Base-by-base conservation (phyloP, 2,113 vertebrate species). In the Hydrolagus affinis region DNA sequence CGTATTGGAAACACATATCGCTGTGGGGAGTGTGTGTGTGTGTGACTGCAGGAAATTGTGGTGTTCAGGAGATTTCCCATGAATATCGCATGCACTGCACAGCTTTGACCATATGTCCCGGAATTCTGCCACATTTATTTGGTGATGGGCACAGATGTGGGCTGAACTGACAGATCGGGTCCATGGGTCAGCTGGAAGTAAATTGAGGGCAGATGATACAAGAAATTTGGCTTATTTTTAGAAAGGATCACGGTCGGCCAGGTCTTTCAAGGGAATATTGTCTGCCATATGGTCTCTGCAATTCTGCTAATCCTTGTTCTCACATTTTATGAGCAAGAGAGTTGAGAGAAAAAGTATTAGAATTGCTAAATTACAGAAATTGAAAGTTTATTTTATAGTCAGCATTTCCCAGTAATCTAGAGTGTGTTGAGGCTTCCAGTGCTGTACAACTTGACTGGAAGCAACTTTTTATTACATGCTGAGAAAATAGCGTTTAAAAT, bases 131-230 rank as follows among this genome's bases (percentile, higher is more conserved):
- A 91, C 91, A 92, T 92, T 93, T 92, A 91, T 93, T 87, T 1
- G 88, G 92, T 89, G 90, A 91, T 92, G 94, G 93, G 90, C 94
- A 93, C 91, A 90, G 93, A 92, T 91, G 90, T 90, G 90, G 90
- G 89, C 83, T 91, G 90, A 90, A 93, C 89, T 91, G 93, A 96
- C 92, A 93, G 93, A 93, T 88, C 90, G 91, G 95, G 96, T 95
- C 94, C 90, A 85, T 86, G 94, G 96, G 96, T 98, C 96, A 95
- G 91, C 68, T 90, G 90, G 91, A 92, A 97, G 95, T 96, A 96
- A 97, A 98, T 96, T 96, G 93, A 93, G 96, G 95, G 96, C 95
- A 98, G 96, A 95, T 96, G 95, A 96, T 91, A 93, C 91, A 91
- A 95, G 90, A 91, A 91, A 91, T 92, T 89, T 89, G 90, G 91